A percentile compares a stretch with the other conserved stretches of the same genome.
These are phyloP conservation scores for Acanthurus leucopareius DNA, from an alignment of 2,797 vertebrate genomes.

Conservation along the genomic window DNA sequence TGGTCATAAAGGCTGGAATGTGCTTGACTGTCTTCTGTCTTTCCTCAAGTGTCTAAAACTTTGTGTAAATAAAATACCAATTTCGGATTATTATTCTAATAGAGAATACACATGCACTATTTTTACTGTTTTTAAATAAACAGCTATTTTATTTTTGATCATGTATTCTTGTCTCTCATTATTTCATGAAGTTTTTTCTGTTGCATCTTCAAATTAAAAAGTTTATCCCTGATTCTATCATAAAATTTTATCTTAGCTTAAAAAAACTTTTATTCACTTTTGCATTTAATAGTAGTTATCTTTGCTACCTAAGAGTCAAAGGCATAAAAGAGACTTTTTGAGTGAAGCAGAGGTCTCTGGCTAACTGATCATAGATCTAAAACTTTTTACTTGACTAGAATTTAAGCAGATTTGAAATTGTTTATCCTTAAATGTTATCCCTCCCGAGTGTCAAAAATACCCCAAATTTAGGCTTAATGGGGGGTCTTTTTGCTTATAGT, in stretches of 20 bases:
- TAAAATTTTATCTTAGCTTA: not conserved
- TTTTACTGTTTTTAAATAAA: constrained; percentile 69
- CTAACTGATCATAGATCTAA: not conserved
- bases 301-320: not conserved
- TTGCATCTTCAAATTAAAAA: too few species aligned
- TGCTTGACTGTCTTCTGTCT: constrained; percentile 48
- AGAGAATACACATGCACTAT: constrained; percentile 52
- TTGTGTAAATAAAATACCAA: constrained; percentile 69
- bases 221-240: not conserved
- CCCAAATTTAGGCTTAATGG: not conserved
- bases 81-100: constrained; percentile 13
- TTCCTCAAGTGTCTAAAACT: constrained; percentile 48
- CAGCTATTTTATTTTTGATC: constrained; percentile 67
- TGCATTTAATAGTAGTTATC: not conserved
- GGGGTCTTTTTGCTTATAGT: not conserved
- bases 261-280: not conserved
- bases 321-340: not conserved
- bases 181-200: not conserved
- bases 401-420: not conserved
- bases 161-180: not conserved
- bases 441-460: not conserved
- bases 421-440: not conserved
- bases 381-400: not conserved
- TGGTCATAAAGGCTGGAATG: constrained; percentile 70
- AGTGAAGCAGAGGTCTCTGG: not conserved